These are phyloP conservation scores for Drosophila dives DNA, from an alignment of 2,888 invertebrate species.

Conservation along the genomic window DNA sequence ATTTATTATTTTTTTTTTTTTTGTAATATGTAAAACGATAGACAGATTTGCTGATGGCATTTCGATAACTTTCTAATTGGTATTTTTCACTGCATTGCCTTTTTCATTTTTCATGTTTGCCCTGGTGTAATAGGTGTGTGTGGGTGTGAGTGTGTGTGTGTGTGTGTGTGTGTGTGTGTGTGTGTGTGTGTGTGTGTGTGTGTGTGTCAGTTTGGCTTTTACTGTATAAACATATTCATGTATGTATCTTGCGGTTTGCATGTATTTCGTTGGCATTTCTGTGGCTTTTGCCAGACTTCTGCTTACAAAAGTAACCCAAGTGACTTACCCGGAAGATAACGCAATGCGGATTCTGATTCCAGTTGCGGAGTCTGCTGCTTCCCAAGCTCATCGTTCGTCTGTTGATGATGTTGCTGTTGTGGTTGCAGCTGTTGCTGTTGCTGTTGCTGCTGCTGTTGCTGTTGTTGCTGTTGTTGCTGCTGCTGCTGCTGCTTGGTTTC, in stretches of 20 bases:
- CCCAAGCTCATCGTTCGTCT: conserved; percentile 31
- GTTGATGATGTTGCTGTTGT: conserved; percentile 4
- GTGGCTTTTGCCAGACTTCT: conserved; percentile 13
- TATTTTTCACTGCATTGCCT: conserved; percentile 3
- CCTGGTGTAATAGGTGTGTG: too few relatives aligned
- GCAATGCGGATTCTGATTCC: conserved; percentile 41
- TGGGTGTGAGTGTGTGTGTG: background rate
- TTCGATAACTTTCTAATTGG: background rate
- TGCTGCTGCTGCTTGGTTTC: conserved; percentile 20
- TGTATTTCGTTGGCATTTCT: conserved; percentile 10
- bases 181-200: background rate
- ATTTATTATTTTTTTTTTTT: background rate
- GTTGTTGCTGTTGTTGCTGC: conserved; percentile 3
- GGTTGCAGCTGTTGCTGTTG: background rate
- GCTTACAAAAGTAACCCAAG: conserved; percentile 34
- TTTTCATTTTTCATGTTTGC: background rate
- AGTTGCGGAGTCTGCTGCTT: conserved; percentile 35
- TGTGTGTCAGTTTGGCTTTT: conserved; percentile 10
- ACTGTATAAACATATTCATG: background rate
- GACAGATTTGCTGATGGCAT: background rate
- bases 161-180: background rate
- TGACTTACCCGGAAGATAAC: conserved; percentile 50
- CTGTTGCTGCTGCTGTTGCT: background rate
- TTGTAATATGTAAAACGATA: background rate
- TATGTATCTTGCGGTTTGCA: conserved; percentile 1